Evolutionary conservation across 2,797 vertebrate species (phyloP).

Genomic region (Melanotaenia nigrans): DNA sequence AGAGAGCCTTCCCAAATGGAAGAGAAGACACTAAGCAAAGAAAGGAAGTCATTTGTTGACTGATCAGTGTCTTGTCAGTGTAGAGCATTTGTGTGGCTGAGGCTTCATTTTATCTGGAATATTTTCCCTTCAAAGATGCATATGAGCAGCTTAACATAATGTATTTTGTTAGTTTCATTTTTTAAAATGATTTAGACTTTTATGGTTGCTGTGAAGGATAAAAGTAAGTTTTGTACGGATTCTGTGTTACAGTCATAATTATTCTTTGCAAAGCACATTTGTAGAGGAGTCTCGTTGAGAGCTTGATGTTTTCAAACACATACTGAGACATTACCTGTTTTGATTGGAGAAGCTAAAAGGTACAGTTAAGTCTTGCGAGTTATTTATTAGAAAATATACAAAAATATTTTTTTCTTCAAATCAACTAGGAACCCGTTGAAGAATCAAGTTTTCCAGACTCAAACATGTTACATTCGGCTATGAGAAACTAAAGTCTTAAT

Average conservation of each 20-base stretch:
- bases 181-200: neutral
- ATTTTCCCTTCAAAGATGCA: conserved; percentile 34
- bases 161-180: neutral
- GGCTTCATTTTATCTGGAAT: conserved; percentile 44
- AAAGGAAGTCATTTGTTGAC: conserved; percentile 72
- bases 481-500: neutral
- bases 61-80: conserved; percentile 49
- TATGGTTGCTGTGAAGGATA: neutral
- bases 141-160: neutral
- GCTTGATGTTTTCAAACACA: neutral
- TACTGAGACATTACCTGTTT: neutral
- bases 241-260: neutral
- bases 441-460: neutral
- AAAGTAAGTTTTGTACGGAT: neutral
- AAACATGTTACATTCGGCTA: neutral
- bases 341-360: neutral
- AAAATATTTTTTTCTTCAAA: neutral
- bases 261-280: neutral
- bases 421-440: neutral
- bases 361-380: neutral
- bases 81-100: conserved; percentile 29
- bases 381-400: neutral
- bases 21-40: conserved; percentile 67
- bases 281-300: neutral
- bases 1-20: conserved; percentile 72